Base-by-base conservation (phyloP, 1,140 invertebrate species). In the Drosophila punjabiensis region DNA sequence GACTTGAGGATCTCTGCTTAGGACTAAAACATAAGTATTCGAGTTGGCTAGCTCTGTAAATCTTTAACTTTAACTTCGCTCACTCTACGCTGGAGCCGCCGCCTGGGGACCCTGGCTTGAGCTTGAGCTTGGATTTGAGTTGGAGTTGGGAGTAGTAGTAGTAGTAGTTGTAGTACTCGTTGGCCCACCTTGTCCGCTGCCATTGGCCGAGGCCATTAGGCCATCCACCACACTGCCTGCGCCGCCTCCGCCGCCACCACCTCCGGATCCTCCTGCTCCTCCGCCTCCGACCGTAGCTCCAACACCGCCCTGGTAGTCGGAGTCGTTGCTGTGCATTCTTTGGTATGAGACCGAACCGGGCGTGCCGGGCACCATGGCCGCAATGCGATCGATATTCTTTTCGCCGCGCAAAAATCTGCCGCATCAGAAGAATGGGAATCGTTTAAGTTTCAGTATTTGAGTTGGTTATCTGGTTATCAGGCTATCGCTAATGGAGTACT, bases 261-360 rank as follows among this genome's bases (percentile, higher is more conserved):
- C 62, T 56, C 79, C 81, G 35, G 81, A 52, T 39, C 68, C 75
- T n/a, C 63, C 55, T 71, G 47, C 66, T 48, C 81, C 88, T 28
- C 85, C 74, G 11, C 65, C 64, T 28, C 74, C 69, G 28, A 76
- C 85, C 18, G 53, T 18, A 24, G 18, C 33, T 56, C 53, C 55
- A n/a, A 58, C 55, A 93, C 92, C 86, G 47, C 81, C 59, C 69
- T 91, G 87, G 82, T 93, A 93, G 55, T 93, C 95, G 76, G 95
- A 95, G 88, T 98, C 97, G 84, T 96, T 97, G 92, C 97, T 97
- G 91, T 96, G 96, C 95, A 97, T 97, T 75, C 97, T 94, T 88
- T 97, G 97, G 93, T 97, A 98, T 84, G 94, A 95, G 3, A 95
- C 96, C 14, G 95, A 94, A 30, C 96, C 94, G 2, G 96, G 96